phyloP scores from a whole-genome alignment of 2,113 vertebrate species.

The Danio rerio region DNA sequence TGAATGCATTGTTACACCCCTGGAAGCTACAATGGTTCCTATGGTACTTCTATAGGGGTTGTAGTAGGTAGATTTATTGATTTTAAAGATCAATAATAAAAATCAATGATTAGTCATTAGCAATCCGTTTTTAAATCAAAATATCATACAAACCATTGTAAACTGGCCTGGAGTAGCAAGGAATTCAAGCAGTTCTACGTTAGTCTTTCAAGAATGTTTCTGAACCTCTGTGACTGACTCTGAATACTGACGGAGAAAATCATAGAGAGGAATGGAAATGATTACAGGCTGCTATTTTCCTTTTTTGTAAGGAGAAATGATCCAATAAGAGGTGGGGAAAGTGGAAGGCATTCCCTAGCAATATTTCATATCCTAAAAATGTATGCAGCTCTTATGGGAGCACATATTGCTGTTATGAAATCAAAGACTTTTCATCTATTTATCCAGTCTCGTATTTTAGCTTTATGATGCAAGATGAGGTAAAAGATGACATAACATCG shows the following conservation, averaged over 20 bases:
- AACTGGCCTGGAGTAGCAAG: neutral
- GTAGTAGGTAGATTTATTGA: no score
- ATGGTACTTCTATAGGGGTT: no score
- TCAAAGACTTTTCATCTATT: slow-evolving; percentile 9
- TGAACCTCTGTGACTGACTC: neutral
- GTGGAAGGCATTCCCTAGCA: slow-evolving; percentile 9
- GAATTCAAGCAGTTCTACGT: neutral
- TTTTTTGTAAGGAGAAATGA: slow-evolving; percentile 11
- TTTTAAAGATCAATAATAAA: neutral
- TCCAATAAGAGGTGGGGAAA: slow-evolving; percentile 1
- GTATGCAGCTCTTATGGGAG: neutral
- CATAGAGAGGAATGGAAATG: slow-evolving; percentile 14
- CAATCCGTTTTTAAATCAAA: neutral
- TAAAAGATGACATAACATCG: slow-evolving; percentile 6
- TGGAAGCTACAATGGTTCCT: no score
- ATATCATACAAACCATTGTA: neutral
- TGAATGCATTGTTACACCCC: no score
- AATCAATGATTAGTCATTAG: neutral
- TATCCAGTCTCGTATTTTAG: neutral
- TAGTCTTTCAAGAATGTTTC: neutral
- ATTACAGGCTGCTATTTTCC: slow-evolving; percentile 16
- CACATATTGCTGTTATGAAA: slow-evolving; percentile 17
- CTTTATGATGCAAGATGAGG: slow-evolving; percentile 38
- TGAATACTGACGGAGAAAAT: neutral
- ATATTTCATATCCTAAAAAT: slow-evolving; percentile 16